Evolutionary conservation across 1,140 invertebrate genomes (phyloP).

Genomic region (Cydia amplana): DNA sequence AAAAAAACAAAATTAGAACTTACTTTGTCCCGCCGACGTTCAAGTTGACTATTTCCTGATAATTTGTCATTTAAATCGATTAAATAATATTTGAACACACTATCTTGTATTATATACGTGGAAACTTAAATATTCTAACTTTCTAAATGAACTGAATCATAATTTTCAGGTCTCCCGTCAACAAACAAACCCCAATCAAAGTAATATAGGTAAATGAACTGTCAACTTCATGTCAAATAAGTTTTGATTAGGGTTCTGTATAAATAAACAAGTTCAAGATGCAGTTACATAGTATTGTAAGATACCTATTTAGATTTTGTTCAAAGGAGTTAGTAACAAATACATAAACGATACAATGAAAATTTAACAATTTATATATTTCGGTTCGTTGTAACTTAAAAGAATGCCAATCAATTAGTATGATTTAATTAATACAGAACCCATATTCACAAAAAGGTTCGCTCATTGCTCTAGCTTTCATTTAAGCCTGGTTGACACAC

Average conservation of each 20-base stretch:
- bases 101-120: conserved; percentile 29
- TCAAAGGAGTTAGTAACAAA: too few species aligned
- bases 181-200: conserved; percentile 18
- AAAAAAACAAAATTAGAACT: conserved; percentile 31
- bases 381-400: neutral
- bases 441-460: neutral
- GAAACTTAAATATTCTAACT: neutral
- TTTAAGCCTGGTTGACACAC: neutral
- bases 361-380: too few species aligned
- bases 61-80: conserved; percentile 62
- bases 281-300: too few species aligned
- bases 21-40: conserved; percentile 72
- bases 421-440: neutral
- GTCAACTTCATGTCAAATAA: conserved; percentile 17
- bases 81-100: conserved; percentile 33
- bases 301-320: too few species aligned
- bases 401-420: neutral
- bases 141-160: conserved; percentile 29
- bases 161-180: conserved; percentile 22
- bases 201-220: conserved; percentile 10
- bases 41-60: conserved; percentile 75
- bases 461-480: neutral
- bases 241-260: conserved; percentile 11
- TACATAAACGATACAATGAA: too few species aligned
- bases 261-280: neutral